phyloP scores from a whole-genome alignment of 1,140 invertebrate species.

The Physella acuta region DNA sequence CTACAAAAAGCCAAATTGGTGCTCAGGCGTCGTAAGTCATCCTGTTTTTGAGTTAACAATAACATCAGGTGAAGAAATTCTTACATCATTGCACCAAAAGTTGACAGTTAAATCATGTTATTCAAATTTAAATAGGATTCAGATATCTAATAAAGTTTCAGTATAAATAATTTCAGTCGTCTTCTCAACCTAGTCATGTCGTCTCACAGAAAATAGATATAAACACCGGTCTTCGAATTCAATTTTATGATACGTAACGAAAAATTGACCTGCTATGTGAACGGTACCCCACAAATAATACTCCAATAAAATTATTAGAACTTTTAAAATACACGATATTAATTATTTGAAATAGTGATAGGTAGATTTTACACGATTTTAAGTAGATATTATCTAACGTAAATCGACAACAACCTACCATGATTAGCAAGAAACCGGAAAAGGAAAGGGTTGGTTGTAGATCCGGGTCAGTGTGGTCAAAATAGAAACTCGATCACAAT shows the following conservation, averaged over 20 bases:
- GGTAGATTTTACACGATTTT: not conserved
- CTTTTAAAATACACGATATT: not conserved
- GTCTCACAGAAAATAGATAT: too few species aligned
- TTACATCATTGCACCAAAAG: not conserved
- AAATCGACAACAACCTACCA: not conserved
- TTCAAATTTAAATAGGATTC: too few species aligned
- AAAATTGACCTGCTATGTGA: not conserved
- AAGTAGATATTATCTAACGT: not conserved
- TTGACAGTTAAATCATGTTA: too few species aligned
- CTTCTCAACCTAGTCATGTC: too few species aligned
- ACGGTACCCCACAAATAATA: not conserved
- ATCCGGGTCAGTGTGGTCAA: not conserved
- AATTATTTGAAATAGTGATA: not conserved
- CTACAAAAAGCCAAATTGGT: too few species aligned
- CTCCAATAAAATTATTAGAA: not conserved
- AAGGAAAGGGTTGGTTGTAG: not conserved
- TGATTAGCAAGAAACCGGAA: slow-evolving; percentile 9
- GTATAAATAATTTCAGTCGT: too few species aligned
- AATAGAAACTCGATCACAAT: not conserved
- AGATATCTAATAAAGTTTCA: too few species aligned
- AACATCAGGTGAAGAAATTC: not conserved
- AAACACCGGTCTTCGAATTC: too few species aligned
- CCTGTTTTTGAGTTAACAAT: too few species aligned
- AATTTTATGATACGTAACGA: too few species aligned
- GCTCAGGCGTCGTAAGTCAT: not conserved